A percentile compares a stretch with the other conserved stretches of the same genome.
Evolutionary conservation across 1,140 invertebrate species (phyloP).

Genomic region (Hylaeus anthracinus): DNA sequence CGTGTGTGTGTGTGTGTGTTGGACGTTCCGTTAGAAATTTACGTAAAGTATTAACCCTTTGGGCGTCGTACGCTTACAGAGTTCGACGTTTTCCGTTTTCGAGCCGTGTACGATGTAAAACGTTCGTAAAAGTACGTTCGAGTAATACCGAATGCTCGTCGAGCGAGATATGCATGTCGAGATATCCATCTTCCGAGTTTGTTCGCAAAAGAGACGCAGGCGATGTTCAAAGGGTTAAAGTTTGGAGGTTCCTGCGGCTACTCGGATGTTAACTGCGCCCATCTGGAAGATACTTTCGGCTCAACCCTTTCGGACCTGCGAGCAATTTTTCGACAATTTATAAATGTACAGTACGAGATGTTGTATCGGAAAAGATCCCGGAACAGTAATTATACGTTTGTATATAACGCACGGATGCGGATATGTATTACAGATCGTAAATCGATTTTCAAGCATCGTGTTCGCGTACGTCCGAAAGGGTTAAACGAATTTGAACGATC

Average conservation of each 20-base stretch:
- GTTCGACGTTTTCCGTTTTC: no score
- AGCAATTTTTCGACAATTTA: no score
- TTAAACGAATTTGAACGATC: not conserved
- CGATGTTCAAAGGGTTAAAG: conserved; percentile 17
- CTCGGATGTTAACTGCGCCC: not conserved
- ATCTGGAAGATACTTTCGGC: not conserved
- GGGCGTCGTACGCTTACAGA: not conserved
- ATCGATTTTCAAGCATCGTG: no score
- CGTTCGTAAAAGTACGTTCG: not conserved
- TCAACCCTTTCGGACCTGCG: not conserved
- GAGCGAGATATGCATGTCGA: conserved; percentile 26
- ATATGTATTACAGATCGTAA: no score
- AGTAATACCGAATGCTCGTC: not conserved
- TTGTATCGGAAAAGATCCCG: no score
- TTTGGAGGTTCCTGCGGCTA: not conserved
- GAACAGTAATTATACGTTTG: no score
- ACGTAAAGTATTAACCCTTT: conserved; percentile 24
- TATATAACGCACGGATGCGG: no score
- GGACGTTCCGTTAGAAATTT: not conserved
- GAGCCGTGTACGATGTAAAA: not conserved
- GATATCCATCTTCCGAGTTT: no score
- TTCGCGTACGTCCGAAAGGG: no score
- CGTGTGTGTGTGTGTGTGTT: not conserved
- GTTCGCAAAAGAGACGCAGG: not conserved
- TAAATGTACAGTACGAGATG: no score